Evolutionary conservation across 2,113 vertebrate genomes (phyloP).

Genomic region (Gila orcuttii): DNA sequence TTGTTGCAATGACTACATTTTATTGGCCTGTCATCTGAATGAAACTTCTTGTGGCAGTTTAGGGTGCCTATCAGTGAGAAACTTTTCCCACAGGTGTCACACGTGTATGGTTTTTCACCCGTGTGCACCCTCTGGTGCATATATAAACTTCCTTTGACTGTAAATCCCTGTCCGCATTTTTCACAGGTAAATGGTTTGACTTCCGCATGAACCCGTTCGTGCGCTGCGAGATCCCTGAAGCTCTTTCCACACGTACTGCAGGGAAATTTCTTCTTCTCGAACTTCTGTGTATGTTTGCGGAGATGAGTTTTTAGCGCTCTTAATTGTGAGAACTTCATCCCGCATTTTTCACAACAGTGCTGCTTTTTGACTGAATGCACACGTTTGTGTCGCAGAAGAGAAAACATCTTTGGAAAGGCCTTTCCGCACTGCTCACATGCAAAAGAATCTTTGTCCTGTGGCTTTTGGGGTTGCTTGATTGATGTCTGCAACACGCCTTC

Average conservation of each 20-base stretch:
- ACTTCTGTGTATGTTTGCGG: constrained; percentile 19
- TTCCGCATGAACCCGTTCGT: constrained; percentile 62
- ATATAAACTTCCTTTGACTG: constrained; percentile 63
- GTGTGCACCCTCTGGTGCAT: constrained; percentile 53
- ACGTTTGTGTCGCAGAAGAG: constrained; percentile 53
- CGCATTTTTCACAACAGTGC: constrained; percentile 45
- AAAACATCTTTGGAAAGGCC: constrained; percentile 64
- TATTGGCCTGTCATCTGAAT: constrained; percentile 62
- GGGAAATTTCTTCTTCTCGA: constrained; percentile 29
- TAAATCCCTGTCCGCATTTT: constrained; percentile 70
- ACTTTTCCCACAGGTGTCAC: constrained; percentile 71
- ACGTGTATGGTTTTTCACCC: constrained; percentile 70
- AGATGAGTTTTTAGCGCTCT: constrained; percentile 43
- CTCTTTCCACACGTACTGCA: constrained; percentile 45
- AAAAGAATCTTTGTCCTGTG: constrained; percentile 50
- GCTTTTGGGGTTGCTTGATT: not conserved
- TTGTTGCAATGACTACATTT: constrained; percentile 68
- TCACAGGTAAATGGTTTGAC: constrained; percentile 64
- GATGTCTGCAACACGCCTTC: not conserved
- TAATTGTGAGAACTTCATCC: constrained; percentile 37
- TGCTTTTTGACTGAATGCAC: constrained; percentile 6
- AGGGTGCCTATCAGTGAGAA: constrained; percentile 76
- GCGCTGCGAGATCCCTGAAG: constrained; percentile 62
- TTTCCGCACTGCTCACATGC: constrained; percentile 65
- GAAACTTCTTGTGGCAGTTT: constrained; percentile 72